Conservation (phyloP, 64 coral and sea anemone species). For the Stylophora pistillata region DNA sequence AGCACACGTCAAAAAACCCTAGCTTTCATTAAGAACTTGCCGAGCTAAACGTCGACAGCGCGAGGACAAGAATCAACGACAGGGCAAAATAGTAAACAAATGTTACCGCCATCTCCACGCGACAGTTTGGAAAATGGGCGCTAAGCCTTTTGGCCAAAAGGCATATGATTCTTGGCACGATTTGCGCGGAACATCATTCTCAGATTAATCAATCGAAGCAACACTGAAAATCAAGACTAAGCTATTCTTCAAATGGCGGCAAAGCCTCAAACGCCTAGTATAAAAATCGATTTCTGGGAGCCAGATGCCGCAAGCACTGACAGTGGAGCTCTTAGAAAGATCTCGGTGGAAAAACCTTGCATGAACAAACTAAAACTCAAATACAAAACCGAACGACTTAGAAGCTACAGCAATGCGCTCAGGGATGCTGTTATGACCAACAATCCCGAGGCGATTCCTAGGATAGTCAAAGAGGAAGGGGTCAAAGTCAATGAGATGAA, state of each 20-base stretch:
- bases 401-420: not conserved
- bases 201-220: not conserved
- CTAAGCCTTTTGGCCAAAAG: not conserved
- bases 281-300: slow-evolving; percentile 37
- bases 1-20: not conserved
- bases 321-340: not conserved
- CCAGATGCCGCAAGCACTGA: not conserved
- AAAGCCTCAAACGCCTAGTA: slow-evolving; percentile 7
- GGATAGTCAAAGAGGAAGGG: slow-evolving; percentile 22
- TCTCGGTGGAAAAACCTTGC: not conserved
- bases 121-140: not conserved
- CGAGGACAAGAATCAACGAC: not conserved
- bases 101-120: not conserved
- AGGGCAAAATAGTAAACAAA: not conserved
- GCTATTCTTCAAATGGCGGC: not conserved
- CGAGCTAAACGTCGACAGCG: not conserved
- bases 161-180: not conserved
- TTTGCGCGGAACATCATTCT: not conserved
- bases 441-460: slow-evolving; percentile 9
- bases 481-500: slow-evolving; percentile 16
- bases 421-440: slow-evolving; percentile 20
- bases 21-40: not conserved
- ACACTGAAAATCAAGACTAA: not conserved
- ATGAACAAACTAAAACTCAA: slow-evolving; percentile 13
- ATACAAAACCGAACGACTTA: slow-evolving; percentile 5